phyloP scores from a whole-genome alignment of 64 coral and sea anemone genomes.

The Dendrophyllia cribrosa region DNA sequence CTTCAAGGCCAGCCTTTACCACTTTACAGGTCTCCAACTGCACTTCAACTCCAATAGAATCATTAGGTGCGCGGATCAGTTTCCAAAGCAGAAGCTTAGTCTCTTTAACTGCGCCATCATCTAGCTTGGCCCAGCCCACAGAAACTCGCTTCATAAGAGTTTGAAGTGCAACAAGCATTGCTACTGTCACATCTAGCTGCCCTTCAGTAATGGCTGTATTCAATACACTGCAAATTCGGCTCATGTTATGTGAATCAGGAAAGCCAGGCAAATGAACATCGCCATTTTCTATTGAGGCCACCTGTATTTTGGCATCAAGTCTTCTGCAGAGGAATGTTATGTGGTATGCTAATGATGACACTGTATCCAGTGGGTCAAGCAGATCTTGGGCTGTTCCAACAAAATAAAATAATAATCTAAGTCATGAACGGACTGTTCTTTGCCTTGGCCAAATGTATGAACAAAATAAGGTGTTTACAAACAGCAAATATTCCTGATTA shows the following conservation, averaged over 20 bases:
- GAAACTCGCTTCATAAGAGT: slow-evolving; percentile 45
- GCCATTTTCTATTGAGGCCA: neutral
- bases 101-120: slow-evolving; percentile 51
- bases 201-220: slow-evolving; percentile 56
- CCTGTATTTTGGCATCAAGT: slow-evolving; percentile 41
- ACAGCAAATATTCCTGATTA: no score
- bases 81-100: slow-evolving; percentile 63
- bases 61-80: slow-evolving; percentile 21
- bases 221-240: slow-evolving; percentile 49
- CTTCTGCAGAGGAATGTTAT: slow-evolving; percentile 73
- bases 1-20: slow-evolving; percentile 46
- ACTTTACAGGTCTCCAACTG: slow-evolving; percentile 67
- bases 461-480: no score
- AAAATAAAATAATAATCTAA: no score
- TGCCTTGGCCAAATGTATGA: no score
- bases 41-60: slow-evolving; percentile 50
- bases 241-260: slow-evolving; percentile 36
- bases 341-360: slow-evolving; percentile 41
- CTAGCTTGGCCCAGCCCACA: slow-evolving; percentile 2
- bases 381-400: neutral
- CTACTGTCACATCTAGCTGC: slow-evolving; percentile 32
- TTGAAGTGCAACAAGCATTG: slow-evolving; percentile 74
- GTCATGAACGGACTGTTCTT: no score
- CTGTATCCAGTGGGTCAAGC: slow-evolving; percentile 9
- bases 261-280: neutral